Evolutionary conservation across 2,888 invertebrate genomes (phyloP), one percentile per base, ranked within the genome.

Genomic region (Isotomurus palustris): DNA sequence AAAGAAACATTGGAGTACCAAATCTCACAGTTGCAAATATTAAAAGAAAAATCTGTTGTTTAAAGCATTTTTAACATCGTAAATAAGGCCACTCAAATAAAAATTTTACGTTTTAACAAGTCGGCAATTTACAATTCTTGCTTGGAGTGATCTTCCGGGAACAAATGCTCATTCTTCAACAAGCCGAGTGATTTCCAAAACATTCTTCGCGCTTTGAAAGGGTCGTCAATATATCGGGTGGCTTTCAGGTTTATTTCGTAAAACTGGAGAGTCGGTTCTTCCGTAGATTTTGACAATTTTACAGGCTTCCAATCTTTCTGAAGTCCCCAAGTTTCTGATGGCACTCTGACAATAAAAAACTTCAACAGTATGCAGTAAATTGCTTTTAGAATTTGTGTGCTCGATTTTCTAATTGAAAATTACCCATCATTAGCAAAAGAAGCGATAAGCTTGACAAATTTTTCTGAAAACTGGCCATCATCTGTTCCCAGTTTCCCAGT

Each of bases 161-260:
- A n/a, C n/a, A 32, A 32, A 8, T 64, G 62, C 22, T 59, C 61
- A 41, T 60, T 49, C 36, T 69, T 67, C 14, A 60, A 54, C 27
- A 69, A 48, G 3, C 67, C 67, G 1, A 69, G 52, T 25, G 53
- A 58, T 38, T 69, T 67, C 69, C 69, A 69, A 29, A 69, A 68
- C 35, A 56, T 61, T 54, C 58, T 62, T 54, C 69, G 44, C 19
- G 22, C 49, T 5, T 52, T 27, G 29, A 62, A 68, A 1, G 66
- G 66, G 17, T 69, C 69, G 4, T 61, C 60, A 2, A 58, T 44
- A 1, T 56, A 29, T 2, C 53, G 45, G 8, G 54, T 55, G 1
- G 58, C 43, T 2, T 60, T 58, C 36, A 60, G 59, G 27, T 55
- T 47, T 12, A 59, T 41, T 1, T 66, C 48, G 38, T 58, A 41